phyloP scores from a whole-genome alignment of 2,113 vertebrate species.

The Lepus europaeus region DNA sequence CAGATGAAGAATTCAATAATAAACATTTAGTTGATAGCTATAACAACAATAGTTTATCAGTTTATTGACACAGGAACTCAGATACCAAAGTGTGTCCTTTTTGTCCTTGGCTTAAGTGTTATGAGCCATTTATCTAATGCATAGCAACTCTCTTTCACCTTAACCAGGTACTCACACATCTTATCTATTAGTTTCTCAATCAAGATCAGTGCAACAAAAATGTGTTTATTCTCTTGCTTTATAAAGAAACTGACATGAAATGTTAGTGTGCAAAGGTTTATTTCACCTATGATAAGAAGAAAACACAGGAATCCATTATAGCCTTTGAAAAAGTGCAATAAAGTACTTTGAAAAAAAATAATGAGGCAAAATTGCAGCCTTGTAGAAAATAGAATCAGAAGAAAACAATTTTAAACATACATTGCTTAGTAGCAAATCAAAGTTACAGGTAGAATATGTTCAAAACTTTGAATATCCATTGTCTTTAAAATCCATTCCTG shows the following conservation, averaged over 20 bases:
- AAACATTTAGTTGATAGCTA: background rate
- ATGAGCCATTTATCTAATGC: background rate
- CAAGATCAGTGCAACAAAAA: background rate
- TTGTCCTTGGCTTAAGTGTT: background rate
- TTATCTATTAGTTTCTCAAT: background rate
- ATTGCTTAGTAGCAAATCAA: background rate
- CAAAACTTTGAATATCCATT: background rate
- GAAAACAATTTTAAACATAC: background rate
- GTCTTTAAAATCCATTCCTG: background rate
- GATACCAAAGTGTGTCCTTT: background rate
- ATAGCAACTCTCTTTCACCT: background rate
- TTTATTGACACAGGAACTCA: background rate
- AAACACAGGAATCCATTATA: background rate
- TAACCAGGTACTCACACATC: background rate
- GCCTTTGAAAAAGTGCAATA: background rate
- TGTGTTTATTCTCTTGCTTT: background rate
- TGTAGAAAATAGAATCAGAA: background rate
- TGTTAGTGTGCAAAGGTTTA: background rate
- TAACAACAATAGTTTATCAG: background rate
- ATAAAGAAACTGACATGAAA: background rate
- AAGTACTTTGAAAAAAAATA: background rate
- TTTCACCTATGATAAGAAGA: background rate
- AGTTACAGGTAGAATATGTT: background rate
- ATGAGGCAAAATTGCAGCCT: background rate
- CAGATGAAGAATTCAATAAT: background rate